These are phyloP conservation scores for Noctua janthina DNA, from an alignment of 2,888 invertebrate species.

Conservation along the genomic window DNA sequence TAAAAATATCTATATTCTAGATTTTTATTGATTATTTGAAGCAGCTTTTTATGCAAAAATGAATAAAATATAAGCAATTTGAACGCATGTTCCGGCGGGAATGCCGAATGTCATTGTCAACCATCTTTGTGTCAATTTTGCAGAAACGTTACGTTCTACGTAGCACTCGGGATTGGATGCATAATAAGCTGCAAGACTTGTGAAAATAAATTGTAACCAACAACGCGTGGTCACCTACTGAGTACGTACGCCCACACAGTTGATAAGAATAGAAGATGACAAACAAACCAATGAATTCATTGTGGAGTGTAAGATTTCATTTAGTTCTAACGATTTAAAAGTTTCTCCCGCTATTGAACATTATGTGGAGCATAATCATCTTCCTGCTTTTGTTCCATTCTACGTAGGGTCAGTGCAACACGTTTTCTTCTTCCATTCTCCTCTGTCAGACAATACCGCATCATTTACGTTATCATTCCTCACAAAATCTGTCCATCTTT, in stretches of 20 bases:
- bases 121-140: constrained; percentile 1
- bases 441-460: too few relatives aligned
- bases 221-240: not conserved
- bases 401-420: too few relatives aligned
- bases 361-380: too few relatives aligned
- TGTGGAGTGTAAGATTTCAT: not conserved
- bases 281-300: not conserved
- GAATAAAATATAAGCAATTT: not conserved
- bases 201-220: not conserved
- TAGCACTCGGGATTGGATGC: not conserved
- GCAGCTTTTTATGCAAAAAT: not conserved
- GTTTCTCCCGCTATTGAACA: too few relatives aligned
- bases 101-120: constrained; percentile 27
- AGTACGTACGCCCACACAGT: not conserved
- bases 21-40: not conserved
- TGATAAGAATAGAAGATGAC: not conserved
- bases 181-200: not conserved
- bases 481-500: too few relatives aligned
- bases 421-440: too few relatives aligned
- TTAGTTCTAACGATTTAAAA: not conserved
- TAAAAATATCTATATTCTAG: not conserved
- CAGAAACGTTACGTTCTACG: constrained; percentile 16
- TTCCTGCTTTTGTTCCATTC: too few relatives aligned
- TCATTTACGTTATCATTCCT: too few relatives aligned
- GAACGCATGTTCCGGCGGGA: constrained; percentile 54